Conservation (phyloP, 2,888 invertebrate genomes). For the Neoascia interrupta region DNA sequence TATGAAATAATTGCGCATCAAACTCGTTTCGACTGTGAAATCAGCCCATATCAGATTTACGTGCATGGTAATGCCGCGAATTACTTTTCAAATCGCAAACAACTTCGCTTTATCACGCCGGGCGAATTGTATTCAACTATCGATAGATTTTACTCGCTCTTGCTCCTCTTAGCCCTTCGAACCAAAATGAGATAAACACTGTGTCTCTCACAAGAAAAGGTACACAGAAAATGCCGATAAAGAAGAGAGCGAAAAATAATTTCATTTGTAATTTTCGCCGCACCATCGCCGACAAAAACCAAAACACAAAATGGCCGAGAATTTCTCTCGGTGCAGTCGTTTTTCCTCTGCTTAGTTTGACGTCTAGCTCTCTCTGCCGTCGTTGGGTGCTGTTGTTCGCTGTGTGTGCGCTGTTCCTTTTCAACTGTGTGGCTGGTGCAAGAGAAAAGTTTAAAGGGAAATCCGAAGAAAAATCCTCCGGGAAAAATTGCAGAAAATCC, state of each 20-base stretch:
- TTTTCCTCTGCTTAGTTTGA: constrained; percentile 55
- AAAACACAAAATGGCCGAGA: constrained; percentile 74
- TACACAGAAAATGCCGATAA: constrained; percentile 13
- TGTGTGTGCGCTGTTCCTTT: constrained; percentile 33
- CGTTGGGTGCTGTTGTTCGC: constrained; percentile 46
- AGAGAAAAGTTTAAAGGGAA: constrained; percentile 47
- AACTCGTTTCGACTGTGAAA: no score
- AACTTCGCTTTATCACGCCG: constrained; percentile 7
- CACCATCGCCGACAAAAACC: constrained; percentile 33
- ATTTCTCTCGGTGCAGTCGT: constrained; percentile 54
- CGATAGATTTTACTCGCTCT: no score
- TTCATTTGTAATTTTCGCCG: constrained; percentile 1
- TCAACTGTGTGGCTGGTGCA: constrained; percentile 54
- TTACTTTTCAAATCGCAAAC: not conserved
- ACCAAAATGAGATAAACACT: constrained; percentile 8
- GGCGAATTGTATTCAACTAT: constrained; percentile 27
- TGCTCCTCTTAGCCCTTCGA: not conserved
- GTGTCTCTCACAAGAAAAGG: not conserved
- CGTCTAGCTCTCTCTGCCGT: constrained; percentile 54
- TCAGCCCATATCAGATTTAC: no score
- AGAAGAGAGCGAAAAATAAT: constrained; percentile 25
- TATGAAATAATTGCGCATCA: no score
- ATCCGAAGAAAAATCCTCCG: constrained; percentile 25
- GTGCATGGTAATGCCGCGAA: no score
- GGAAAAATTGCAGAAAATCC: constrained; percentile 32